Base-by-base conservation (phyloP, 2,888 invertebrate genomes). In the Oscheius sp. region DNA sequence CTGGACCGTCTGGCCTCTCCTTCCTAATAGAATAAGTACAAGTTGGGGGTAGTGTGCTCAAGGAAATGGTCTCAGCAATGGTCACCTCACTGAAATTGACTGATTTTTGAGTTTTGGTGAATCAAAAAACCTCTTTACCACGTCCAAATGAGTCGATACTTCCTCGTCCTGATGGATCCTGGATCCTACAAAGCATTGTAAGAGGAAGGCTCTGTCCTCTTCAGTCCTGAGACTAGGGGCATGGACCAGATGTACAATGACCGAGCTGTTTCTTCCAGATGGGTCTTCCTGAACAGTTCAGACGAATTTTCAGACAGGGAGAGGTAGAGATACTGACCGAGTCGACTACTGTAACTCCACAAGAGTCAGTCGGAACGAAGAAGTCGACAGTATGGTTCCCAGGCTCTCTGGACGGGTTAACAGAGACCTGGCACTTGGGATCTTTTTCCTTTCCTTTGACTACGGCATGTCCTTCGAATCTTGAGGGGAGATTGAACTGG, bases 1-100 rank as follows among this genome's bases (percentile, higher is more conserved):
- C 72, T 7, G 82, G 79, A 7, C 88, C 88, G 35, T 87, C 79
- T 7, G 83, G 84, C 2, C 81, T 76, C 50, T 87, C 85, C 42
- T 75, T 74, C n/a, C 88, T 63, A 53, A 88, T 80, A 0, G 87
- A 81, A 74, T 88, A 88, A 9, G 79, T 76, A 70, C 88, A 88
- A 7, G 77, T 82, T n/a, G 88, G 88, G 1, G 88, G 87, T 1
- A 85, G 70, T 7, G 83, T 78, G 5, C 79, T 76, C n/a, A 87
- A 74, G 0, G 84, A 84, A 21, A 87, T 85, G 0, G 87, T 85
- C 73, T 84, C 84, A 2, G 82, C 84, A 10, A 84, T 82, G 4
- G 76, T 80, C 53, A 82, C 62, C 55, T 80, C 81, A 21, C 77
- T 78, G 75, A 66, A 77, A 65, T 42, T 47, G 50, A 50, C 29